Evolutionary conservation across 2,113 vertebrate species (phyloP).

Genomic region (Scartelaos histophorus): DNA sequence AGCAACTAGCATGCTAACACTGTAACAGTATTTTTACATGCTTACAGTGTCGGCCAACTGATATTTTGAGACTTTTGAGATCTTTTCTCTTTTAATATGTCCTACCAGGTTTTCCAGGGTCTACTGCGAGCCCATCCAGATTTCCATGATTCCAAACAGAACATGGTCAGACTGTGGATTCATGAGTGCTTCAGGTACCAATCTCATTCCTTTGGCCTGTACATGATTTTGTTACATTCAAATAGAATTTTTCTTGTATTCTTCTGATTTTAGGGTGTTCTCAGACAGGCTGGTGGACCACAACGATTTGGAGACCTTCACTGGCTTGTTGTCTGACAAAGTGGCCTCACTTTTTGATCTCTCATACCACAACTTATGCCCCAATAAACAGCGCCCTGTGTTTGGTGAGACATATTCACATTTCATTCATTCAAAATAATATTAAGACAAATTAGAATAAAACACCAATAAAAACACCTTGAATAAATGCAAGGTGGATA

Average conservation of each 20-base stretch:
- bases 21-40: no score
- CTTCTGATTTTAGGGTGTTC: slow-evolving; percentile 81
- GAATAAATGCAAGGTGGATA: no score
- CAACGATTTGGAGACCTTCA: slow-evolving; percentile 81
- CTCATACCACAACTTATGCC: slow-evolving; percentile 84
- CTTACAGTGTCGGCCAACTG: no score
- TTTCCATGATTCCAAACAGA: slow-evolving; percentile 83
- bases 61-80: neutral
- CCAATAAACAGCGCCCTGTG: slow-evolving; percentile 81
- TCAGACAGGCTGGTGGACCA: slow-evolving; percentile 85
- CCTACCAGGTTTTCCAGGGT: slow-evolving; percentile 86
- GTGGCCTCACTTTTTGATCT: slow-evolving; percentile 82
- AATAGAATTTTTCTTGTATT: slow-evolving; percentile 11
- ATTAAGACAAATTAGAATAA: no score
- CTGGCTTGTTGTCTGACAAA: slow-evolving; percentile 79
- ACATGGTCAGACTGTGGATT: slow-evolving; percentile 85
- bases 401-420: slow-evolving; percentile 76
- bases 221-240: neutral
- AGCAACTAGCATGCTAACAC: no score
- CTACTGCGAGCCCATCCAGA: slow-evolving; percentile 84
- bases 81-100: neutral
- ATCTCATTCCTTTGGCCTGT: neutral
- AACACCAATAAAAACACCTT: no score
- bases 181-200: slow-evolving; percentile 89
- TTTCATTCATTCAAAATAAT: neutral